A percentile compares a stretch with the other conserved stretches of the same genome.
Conservation (phyloP, 2,113 vertebrate species). For the Rattus norvegicus region GRCr8 NC_086025.1:64275001-64275500, state of each 20-base stretch:
- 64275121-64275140: constrained; percentile 3
- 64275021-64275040: background rate
- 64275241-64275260: background rate
- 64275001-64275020: background rate
- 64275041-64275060: background rate
- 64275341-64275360: background rate
- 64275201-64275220: background rate
- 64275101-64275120: background rate
- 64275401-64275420: background rate
- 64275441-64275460: background rate
- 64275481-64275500: background rate
- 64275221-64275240: background rate
- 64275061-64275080: background rate
- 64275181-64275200: background rate
- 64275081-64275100: background rate
- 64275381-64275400: background rate
- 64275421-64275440: background rate
- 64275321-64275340: background rate
- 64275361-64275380: background rate
- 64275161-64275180: background rate
- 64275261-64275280: background rate
- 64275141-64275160: background rate
- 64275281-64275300: background rate
- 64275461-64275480: background rate
- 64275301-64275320: background rate